Evolutionary conservation across 2,797 vertebrate species (phyloP).

Genomic region (Cercopithecus diana): DNA sequence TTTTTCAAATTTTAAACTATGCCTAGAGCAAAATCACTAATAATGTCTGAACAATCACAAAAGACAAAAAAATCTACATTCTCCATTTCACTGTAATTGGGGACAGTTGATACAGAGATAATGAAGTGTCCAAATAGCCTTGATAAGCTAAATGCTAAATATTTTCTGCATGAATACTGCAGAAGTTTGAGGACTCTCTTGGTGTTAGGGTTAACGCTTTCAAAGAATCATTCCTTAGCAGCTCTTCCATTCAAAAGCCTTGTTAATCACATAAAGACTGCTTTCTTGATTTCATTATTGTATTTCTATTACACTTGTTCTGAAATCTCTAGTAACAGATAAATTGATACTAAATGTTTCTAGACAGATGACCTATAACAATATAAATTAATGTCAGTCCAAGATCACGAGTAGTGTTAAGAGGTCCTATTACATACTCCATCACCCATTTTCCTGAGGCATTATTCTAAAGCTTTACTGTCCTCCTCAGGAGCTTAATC

Average conservation of each 20-base stretch:
- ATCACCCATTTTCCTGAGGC: not conserved
- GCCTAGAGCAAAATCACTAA: conserved; percentile 8
- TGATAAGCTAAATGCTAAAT: conserved; percentile 16
- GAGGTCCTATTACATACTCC: not conserved
- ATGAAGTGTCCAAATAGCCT: not conserved
- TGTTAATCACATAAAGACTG: conserved; percentile 42
- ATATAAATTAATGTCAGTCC: conserved; percentile 13
- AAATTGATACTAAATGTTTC: conserved; percentile 33
- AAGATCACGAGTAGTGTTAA: conserved; percentile 24
- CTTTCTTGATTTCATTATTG: conserved; percentile 19
- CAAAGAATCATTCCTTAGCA: not conserved
- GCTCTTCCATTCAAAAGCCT: conserved; percentile 14
- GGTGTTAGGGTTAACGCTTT: not conserved
- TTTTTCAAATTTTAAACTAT: conserved; percentile 34
- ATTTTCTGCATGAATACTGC: not conserved
- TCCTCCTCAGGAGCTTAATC: not conserved
- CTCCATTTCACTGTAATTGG: not conserved
- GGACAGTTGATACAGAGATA: not conserved
- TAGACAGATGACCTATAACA: not conserved
- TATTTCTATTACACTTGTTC: conserved; percentile 9
- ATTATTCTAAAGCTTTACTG: conserved; percentile 15
- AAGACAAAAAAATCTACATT: conserved; percentile 9
- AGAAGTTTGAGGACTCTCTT: conserved; percentile 6
- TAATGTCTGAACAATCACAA: not conserved
- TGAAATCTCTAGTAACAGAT: conserved; percentile 36